Evolutionary conservation across 2,888 invertebrate species (phyloP), one percentile per base, ranked within the genome.

Genomic region (Cyaniris semiargus): DNA sequence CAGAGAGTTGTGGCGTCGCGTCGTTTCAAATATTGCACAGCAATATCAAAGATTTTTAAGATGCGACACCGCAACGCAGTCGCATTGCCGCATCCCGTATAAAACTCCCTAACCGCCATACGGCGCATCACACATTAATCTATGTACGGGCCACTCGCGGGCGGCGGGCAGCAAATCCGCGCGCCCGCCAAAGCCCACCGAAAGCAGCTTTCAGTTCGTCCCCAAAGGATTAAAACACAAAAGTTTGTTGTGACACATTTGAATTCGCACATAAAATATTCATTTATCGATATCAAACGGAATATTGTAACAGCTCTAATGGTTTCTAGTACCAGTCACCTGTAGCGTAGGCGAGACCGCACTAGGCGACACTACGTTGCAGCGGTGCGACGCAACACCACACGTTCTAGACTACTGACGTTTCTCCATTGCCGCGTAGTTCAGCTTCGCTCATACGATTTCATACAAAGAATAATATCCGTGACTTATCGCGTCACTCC

Each of bases 161-260:
- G 78, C 23, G 58, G 23, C 10, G 60, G 58, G 60, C 23, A 23
- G 60, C 60, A 89, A 91, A 91, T 89, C 90, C 88, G 86, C 84
- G 83, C 81, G 84, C 85, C 85, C 84, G 89, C 90, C 86, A 89
- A 91, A 89, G 86, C 87, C 86, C 84, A 83, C 86, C 85, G 80
- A 90, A 91, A 91, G 89, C 90, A 84, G 90, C 89, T 91, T 89
- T 88, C 86, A 90, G 88, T 89, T 90, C 87, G 89, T 88, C 85
- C 85, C 87, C 86, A 87, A 87, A 83, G 89, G 90, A 91, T 90
- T 90, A 91, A 89, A 84, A 86, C 85, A 84, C 83, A 82, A 88
- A 89, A 90, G 80, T 81, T 81, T 78, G 74, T 77, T 48, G 76
- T 75, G 56, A 79, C 77, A 79, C 77, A 77, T 80, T 81, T 81